Percentiles rank a stretch among this genome's conserved stretches.
phyloP scores from a whole-genome alignment of 2,888 invertebrate species.

The Gymnosoma rotundatum region DNA sequence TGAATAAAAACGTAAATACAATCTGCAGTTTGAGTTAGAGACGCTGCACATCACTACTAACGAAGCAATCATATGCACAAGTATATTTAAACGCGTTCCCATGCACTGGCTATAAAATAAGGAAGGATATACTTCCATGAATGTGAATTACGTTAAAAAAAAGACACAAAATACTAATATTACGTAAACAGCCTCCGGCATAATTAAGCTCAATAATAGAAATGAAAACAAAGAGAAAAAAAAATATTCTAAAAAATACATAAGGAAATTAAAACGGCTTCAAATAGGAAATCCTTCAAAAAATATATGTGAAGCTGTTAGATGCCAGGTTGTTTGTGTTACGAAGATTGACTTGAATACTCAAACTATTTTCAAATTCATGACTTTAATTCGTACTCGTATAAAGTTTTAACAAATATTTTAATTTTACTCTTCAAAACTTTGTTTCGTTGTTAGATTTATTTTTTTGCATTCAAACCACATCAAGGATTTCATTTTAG shows the following conservation, averaged over 20 bases:
- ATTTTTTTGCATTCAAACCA: neutral
- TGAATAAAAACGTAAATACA: conserved; percentile 3
- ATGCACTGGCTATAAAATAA: neutral
- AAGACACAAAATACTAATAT: conserved; percentile 31
- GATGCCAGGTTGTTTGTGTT: conserved; percentile 3
- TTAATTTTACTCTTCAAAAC: neutral
- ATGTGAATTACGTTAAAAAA: neutral
- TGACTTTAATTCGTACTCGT: conserved; percentile 52
- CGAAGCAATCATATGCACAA: conserved; percentile 14
- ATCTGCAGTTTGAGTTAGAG: conserved; percentile 30
- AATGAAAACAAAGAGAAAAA: no score
- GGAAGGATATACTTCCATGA: conserved; percentile 42
- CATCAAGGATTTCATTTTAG: no score
- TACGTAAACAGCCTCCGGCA: conserved; percentile 61
- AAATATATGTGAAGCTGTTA: conserved; percentile 41
- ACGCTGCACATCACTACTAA: conserved; percentile 17
- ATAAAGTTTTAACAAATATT: neutral
- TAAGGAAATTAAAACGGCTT: conserved; percentile 63
- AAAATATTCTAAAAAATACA: conserved; percentile 25
- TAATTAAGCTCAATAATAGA: conserved; percentile 42
- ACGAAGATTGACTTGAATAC: conserved; percentile 40
- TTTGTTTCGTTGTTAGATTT: neutral
- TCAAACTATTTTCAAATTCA: conserved; percentile 50
- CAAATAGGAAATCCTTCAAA: conserved; percentile 67
- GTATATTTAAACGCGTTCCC: neutral